These are phyloP conservation scores for Pandion haliaetus DNA, from an alignment of 2,113 vertebrate species.

Conservation along the genomic window DNA sequence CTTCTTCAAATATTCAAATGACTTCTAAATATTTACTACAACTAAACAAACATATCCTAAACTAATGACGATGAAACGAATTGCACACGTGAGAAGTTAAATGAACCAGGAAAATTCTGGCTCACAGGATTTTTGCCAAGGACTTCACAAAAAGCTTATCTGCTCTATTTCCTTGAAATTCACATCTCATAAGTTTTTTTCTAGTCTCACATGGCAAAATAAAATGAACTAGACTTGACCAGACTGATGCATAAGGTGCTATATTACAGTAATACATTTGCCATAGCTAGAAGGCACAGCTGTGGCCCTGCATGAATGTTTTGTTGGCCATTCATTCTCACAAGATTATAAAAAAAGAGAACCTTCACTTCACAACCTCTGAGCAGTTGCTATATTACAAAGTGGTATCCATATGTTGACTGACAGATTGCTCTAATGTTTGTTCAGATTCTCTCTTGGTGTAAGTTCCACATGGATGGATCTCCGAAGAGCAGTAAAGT, in stretches of 20 bases:
- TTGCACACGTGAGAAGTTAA: not conserved
- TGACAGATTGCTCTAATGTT: not conserved
- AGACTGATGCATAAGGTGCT: not conserved
- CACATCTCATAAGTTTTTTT: not conserved
- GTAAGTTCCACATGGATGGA: not conserved
- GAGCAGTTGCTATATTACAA: not conserved
- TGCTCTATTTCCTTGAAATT: not conserved
- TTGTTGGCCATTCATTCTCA: not conserved
- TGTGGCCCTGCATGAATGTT: not conserved
- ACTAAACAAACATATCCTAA: not conserved
- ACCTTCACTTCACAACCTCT: not conserved
- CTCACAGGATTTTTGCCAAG: not conserved
- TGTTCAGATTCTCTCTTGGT: not conserved
- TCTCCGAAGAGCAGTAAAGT: not conserved
- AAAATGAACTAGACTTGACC: not conserved
- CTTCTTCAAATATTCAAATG: not conserved
- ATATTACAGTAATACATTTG: not conserved
- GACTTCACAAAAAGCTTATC: not conserved
- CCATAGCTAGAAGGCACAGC: not conserved
- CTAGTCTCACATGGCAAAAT: not conserved
- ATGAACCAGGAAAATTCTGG: not conserved
- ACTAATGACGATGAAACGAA: not conserved
- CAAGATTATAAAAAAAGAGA: not conserved
- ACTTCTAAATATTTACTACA: not conserved
- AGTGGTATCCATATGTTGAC: not conserved